Base-by-base conservation (phyloP, 2,888 invertebrate genomes). In the Ecliptopera silaceata region DNA sequence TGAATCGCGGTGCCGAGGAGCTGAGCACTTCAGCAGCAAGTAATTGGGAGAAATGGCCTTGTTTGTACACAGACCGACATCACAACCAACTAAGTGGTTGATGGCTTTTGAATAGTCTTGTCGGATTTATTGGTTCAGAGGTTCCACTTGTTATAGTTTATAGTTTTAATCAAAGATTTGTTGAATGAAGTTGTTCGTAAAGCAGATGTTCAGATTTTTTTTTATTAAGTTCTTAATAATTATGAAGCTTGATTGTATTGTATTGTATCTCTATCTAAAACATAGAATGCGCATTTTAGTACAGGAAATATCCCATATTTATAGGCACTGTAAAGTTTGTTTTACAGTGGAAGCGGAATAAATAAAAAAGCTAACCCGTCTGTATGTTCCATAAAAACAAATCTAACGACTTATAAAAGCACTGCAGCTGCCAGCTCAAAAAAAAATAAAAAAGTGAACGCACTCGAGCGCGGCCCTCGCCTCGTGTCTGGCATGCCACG, bases 361-460 rank as follows among this genome's bases (percentile, higher is more conserved):
- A 15, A 36, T 36, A 36, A 36, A 36, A 10, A 36, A 36, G 39
- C 18, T 18, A 17, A 18, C 18, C 41, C 20, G 49, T 46, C 46
- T 20, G 39, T 18, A 41, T 42, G 22, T 22, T 15, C 31, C 36
- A 56, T 62, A 54, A 45, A 50, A 51, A 59, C 47, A 62, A 62
- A 62, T 56, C 45, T 53, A 53, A 48, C 32, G 12, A 34, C 52
- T 46, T 47, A 22, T 50, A 56, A 55, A 57, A 60, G 61, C 49
- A 61, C 29, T 60, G 68, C 71, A 73, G 74, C 75, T 73, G 74
- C 69, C 65, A 63, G 69, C 69, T 66, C 64, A 54, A 63, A 66
- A 68, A 26, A 1, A 69, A 63, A 60, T 59, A 65, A 65, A 52
- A 59, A 52, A 59, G 26, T 58, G 60, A 64, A 63, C 66, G 61